phyloP scores from a whole-genome alignment of 2,113 vertebrate species.

The Sander vitreus region DNA sequence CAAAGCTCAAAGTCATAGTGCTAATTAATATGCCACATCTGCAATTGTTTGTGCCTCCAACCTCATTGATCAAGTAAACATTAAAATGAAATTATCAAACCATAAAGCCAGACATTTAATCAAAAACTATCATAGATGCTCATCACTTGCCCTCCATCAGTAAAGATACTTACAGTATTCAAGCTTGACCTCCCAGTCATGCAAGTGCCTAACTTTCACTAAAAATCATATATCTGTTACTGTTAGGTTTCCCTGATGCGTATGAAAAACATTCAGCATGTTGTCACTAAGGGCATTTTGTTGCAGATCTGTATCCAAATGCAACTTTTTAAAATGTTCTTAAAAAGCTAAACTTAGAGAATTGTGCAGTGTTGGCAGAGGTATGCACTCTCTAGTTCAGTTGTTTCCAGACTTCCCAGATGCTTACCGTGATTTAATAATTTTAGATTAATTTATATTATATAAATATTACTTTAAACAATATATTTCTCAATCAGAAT shows the following conservation, averaged over 20 bases:
- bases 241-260: too few relatives aligned
- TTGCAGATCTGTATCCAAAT: slow-evolving; percentile 1
- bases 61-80: slow-evolving; percentile 18
- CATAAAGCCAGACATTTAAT: slow-evolving; percentile 15
- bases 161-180: slow-evolving; percentile 14
- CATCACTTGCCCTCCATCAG: background rate
- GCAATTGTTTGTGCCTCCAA: slow-evolving; percentile 1
- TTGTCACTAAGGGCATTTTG: background rate
- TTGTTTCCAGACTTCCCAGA: background rate
- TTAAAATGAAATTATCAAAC: slow-evolving; percentile 24
- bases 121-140: slow-evolving; percentile 10
- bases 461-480: background rate
- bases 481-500: background rate
- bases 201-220: background rate
- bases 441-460: background rate
- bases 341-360: background rate
- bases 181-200: background rate
- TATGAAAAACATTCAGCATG: too few relatives aligned
- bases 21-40: background rate
- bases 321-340: background rate
- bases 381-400: background rate
- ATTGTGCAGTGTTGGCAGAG: background rate
- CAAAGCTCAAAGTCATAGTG: background rate
- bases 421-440: background rate
- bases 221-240: too few relatives aligned